Evolutionary conservation across 2,888 invertebrate species (phyloP).

Genomic region (Pimpla rufipes): DNA sequence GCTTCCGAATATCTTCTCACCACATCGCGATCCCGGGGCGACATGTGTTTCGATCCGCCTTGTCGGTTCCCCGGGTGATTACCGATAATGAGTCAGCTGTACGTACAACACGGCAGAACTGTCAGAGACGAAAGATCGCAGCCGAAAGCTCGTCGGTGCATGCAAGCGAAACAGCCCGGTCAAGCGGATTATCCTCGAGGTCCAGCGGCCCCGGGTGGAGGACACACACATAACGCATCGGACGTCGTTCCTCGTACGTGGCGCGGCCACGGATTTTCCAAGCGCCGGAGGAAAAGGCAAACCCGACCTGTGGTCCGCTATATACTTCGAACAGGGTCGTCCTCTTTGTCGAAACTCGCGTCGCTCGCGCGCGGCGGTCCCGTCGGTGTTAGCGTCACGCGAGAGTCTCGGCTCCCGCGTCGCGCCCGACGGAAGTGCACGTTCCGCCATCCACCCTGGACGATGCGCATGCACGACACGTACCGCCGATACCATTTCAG

Average conservation of each 20-base stretch:
- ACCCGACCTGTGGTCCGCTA: neutral
- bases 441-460: conserved; percentile 22
- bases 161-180: conserved; percentile 30
- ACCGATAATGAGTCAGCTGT: neutral
- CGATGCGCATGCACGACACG: conserved; percentile 70
- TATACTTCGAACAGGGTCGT: neutral
- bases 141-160: conserved; percentile 44
- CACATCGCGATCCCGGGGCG: no score
- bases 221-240: neutral
- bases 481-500: conserved; percentile 65
- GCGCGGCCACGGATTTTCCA: conserved; percentile 47
- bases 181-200: conserved; percentile 51
- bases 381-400: neutral
- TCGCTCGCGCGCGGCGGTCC: neutral
- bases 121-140: conserved; percentile 7
- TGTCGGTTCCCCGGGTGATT: neutral
- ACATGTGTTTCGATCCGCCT: no score
- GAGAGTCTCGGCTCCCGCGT: no score
- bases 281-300: conserved; percentile 17
- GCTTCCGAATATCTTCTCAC: no score
- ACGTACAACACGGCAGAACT: neutral
- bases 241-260: conserved; percentile 10
- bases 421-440: conserved; percentile 40
- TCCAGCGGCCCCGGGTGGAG: conserved; percentile 10
- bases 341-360: conserved; percentile 22